These are phyloP conservation scores for Rachycentron canadum DNA, from an alignment of 2,797 vertebrate genomes.

Conservation along the genomic window DNA sequence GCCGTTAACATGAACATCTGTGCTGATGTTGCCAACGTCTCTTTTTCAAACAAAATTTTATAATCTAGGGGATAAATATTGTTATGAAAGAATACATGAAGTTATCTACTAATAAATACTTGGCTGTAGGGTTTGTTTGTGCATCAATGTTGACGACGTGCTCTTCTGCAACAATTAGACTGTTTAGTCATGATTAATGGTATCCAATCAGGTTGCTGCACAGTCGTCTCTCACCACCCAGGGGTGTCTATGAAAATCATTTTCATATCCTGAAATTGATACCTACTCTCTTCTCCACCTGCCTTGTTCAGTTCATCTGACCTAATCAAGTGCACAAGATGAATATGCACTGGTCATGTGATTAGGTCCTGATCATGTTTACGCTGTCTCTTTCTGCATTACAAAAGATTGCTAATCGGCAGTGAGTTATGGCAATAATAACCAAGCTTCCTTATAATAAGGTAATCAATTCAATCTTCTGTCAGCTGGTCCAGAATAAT, in stretches of 20 bases:
- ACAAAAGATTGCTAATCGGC: slow-evolving; percentile 77
- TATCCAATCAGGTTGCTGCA: slow-evolving; percentile 61
- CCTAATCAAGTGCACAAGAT: slow-evolving; percentile 80
- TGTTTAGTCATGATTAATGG: slow-evolving; percentile 75
- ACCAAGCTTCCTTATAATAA: slow-evolving; percentile 86
- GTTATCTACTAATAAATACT: slow-evolving; percentile 28
- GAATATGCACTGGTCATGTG: slow-evolving; percentile 76
- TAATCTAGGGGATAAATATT: background rate
- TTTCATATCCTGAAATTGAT: slow-evolving; percentile 77
- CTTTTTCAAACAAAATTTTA: background rate
- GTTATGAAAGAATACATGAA: slow-evolving; percentile 15
- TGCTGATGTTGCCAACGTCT: background rate
- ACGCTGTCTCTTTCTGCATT: slow-evolving; percentile 70
- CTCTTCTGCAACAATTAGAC: slow-evolving; percentile 35
- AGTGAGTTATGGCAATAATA: slow-evolving; percentile 89
- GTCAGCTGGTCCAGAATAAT: slow-evolving; percentile 83
- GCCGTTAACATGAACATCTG: slow-evolving; percentile 28
- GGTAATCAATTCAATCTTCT: slow-evolving; percentile 87
- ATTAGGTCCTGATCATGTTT: slow-evolving; percentile 78
- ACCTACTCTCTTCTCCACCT: slow-evolving; percentile 68
- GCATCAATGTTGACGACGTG: slow-evolving; percentile 35
- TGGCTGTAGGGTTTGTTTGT: slow-evolving; percentile 37
- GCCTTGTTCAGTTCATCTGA: slow-evolving; percentile 70
- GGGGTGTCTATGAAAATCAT: slow-evolving; percentile 75
- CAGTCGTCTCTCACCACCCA: slow-evolving; percentile 65